phyloP scores from a whole-genome alignment of 2,888 invertebrate species.

The Nasonovia ribisnigri region DNA sequence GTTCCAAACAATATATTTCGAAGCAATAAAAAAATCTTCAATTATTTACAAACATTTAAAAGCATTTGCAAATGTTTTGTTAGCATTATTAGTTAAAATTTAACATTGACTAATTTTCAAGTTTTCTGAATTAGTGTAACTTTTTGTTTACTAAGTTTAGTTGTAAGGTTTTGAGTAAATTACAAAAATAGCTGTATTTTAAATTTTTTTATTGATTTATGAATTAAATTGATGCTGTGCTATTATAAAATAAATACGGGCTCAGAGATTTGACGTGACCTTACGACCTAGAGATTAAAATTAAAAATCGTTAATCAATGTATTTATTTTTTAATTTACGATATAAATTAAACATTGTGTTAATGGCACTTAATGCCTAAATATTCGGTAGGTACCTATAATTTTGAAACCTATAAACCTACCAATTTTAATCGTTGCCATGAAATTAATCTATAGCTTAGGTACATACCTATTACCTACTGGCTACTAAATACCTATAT shows the following conservation, averaged over 20 bases:
- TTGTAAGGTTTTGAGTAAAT: neutral
- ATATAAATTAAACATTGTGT: too few relatives aligned
- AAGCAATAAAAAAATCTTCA: neutral
- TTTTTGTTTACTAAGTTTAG: neutral
- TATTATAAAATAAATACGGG: neutral
- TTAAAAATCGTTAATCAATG: too few relatives aligned
- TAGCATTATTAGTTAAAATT: neutral
- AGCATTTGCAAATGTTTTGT: neutral
- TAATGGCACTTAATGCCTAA: too few relatives aligned
- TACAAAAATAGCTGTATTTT: neutral
- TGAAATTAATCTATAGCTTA: neutral
- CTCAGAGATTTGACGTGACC: too few relatives aligned
- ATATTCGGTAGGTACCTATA: too few relatives aligned
- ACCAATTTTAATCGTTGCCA: too few relatives aligned
- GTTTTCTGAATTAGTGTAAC: neutral
- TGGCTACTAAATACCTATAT: neutral
- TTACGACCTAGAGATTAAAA: too few relatives aligned
- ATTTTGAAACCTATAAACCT: too few relatives aligned
- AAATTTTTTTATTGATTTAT: neutral
- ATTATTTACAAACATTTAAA: neutral
- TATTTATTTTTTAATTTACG: too few relatives aligned
- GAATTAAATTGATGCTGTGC: neutral
- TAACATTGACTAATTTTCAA: neutral
- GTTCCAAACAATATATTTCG: neutral
- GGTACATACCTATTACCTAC: too few relatives aligned